phyloP scores from a whole-genome alignment of 2,888 invertebrate species.

The Drosophila gaucha region DNA sequence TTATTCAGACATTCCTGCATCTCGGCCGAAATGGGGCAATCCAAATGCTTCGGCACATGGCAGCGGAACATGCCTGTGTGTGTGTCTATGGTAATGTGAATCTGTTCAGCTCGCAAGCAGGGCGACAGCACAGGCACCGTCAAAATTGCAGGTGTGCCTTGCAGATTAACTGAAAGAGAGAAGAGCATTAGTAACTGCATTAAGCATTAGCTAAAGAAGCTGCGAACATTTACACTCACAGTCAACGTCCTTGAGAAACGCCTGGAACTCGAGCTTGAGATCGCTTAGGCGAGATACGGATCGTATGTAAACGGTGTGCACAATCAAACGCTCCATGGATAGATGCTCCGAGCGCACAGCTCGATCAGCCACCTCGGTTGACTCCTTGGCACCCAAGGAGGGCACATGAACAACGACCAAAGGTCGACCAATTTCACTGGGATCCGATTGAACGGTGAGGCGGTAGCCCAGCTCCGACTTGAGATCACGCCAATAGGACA shows the following conservation, averaged over 20 bases:
- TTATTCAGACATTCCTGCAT: slow-evolving; percentile 92
- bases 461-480: slow-evolving; percentile 95
- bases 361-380: slow-evolving; percentile 89
- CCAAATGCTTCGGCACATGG: slow-evolving; percentile 95
- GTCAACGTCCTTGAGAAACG: slow-evolving; percentile 88
- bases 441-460: slow-evolving; percentile 94
- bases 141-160: slow-evolving; percentile 96
- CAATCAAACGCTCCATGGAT: slow-evolving; percentile 97
- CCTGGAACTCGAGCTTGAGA: slow-evolving; percentile 88
- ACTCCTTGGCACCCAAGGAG: slow-evolving; percentile 84
- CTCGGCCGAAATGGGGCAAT: slow-evolving; percentile 91
- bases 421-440: slow-evolving; percentile 91
- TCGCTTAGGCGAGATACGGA: slow-evolving; percentile 93
- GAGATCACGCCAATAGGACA: slow-evolving; percentile 95
- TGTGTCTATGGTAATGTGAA: slow-evolving; percentile 96
- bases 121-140: slow-evolving; percentile 95
- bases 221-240: slow-evolving; percentile 87
- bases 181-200: not conserved
- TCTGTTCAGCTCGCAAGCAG: slow-evolving; percentile 95
- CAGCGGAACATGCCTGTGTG: slow-evolving; percentile 96
- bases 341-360: slow-evolving; percentile 95
- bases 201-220: too few species aligned
- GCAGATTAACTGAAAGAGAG: slow-evolving; percentile 89
- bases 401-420: slow-evolving; percentile 90
- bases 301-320: slow-evolving; percentile 97